Evolutionary conservation across 2,888 invertebrate species (phyloP).

Genomic region (Dicyrtomina minuta): DNA sequence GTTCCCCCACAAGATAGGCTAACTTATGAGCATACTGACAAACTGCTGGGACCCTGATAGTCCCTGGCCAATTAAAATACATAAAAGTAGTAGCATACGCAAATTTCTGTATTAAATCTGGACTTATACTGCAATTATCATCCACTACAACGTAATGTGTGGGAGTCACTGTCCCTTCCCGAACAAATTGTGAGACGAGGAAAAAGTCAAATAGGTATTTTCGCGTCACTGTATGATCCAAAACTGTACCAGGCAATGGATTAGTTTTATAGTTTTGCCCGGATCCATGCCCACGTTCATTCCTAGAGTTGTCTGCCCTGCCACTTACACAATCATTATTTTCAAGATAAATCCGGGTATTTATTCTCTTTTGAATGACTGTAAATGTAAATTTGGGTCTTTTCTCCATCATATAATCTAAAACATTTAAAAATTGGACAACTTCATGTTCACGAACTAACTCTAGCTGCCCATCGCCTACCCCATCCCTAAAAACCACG

Average conservation of each 20-base stretch:
- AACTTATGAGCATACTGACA: constrained; percentile 91
- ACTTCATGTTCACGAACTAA: constrained; percentile 76
- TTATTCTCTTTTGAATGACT: constrained; percentile 90
- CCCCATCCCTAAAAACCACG: constrained; percentile 88
- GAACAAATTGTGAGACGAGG: constrained; percentile 80
- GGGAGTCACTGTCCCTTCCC: constrained; percentile 77
- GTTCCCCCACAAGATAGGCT: constrained; percentile 81
- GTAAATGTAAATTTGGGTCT: constrained; percentile 71
- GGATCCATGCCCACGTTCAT: background rate
- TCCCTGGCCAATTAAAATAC: constrained; percentile 94
- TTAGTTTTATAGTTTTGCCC: constrained; percentile 59
- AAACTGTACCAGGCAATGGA: constrained; percentile 80
- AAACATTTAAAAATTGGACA: constrained; percentile 66
- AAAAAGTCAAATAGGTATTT: constrained; percentile 82
- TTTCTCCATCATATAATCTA: constrained; percentile 57
- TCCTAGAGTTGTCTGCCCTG: too few relatives aligned
- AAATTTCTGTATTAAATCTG: constrained; percentile 80
- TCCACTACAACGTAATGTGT: constrained; percentile 84
- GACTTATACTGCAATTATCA: constrained; percentile 66
- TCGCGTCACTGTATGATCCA: constrained; percentile 78
- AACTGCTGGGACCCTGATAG: constrained; percentile 87
- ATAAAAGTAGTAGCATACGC: constrained; percentile 87
- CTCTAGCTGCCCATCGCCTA: constrained; percentile 83
- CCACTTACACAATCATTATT: too few relatives aligned
- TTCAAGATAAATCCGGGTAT: constrained; percentile 55